Evolutionary conservation across 2,113 vertebrate species (phyloP), one percentile per base, ranked within the genome.

Genomic region (Kobus ellipsiprymnus): DNA sequence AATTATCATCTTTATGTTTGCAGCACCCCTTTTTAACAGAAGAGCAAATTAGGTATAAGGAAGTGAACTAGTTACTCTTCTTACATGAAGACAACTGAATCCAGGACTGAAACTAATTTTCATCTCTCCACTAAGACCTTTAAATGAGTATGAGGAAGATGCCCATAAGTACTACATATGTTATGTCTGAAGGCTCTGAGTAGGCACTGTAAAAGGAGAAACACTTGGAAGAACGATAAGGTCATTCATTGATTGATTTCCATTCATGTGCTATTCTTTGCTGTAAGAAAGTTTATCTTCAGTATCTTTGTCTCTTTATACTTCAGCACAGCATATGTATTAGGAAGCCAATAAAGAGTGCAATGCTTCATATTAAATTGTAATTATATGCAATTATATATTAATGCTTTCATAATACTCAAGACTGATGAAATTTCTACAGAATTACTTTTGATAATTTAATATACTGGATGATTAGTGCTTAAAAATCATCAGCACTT

Each of bases 381-480:
- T 91, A 97, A 91, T 77, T 44, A 77, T 44, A 77, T 44, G 36
- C 67, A 71, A 40, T 98, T 98, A 97, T 97, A 91, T 97, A 90
- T 96, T 96, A 96, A 93, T 98, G 82, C 91, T 98, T 98, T 97
- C 92, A 98, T 97, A 93, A 62, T 59, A 25, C 77, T 81, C 36
- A 44, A 87, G 21, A 33, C 13, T 85, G n/a, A 71, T 96, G 55
- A 64, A 77, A 97, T 95, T 97, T 92, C 89, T 97, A 44, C 89
- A 98, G 67, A 97, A 89, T 98, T 98, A 80, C 25, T 88, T 98
- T 97, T 94, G 96, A 97, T 98, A 90, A 98, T 97, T 98, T 98
- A 98, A 94, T 98, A 96, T 90, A 90, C 90, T 97, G 71, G 81
- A 98, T 93, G 93, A 98, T 98, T 95, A 98, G 87, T 98, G 80